phyloP scores from a whole-genome alignment of 2,113 vertebrate species.

The Misgurnus anguillicaudatus region DNA sequence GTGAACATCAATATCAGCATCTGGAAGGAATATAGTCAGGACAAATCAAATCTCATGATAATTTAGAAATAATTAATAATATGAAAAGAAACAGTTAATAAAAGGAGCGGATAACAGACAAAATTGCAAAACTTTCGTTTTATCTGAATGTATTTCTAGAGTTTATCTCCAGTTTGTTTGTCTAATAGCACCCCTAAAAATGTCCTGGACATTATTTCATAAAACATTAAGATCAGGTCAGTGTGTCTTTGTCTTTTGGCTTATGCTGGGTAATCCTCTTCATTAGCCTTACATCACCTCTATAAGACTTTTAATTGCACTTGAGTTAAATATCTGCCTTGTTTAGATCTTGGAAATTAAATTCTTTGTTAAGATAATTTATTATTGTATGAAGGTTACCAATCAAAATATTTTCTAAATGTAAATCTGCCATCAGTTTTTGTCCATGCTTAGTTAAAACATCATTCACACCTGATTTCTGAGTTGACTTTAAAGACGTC shows the following conservation, averaged over 20 bases:
- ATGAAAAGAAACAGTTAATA: background rate
- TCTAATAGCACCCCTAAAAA: constrained; percentile 5
- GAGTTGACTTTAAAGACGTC: background rate
- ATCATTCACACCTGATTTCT: background rate
- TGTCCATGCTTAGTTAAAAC: background rate
- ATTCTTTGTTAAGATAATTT: background rate
- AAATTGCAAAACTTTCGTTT: background rate
- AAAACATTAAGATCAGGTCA: constrained; percentile 44
- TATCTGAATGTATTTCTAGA: no score
- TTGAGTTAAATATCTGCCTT: constrained; percentile 11
- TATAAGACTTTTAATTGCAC: constrained; percentile 57
- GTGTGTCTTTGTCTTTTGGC: constrained; percentile 47
- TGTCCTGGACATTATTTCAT: background rate
- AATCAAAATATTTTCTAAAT: no score
- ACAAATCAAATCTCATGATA: background rate
- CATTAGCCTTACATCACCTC: constrained; percentile 59
- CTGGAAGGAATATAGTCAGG: no score
- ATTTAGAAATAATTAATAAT: background rate
- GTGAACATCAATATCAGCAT: background rate
- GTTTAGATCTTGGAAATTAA: background rate
- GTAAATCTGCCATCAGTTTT: background rate
- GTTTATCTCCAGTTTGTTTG: background rate
- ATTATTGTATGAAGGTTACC: background rate
- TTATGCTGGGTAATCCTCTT: constrained; percentile 62
- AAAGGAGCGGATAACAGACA: background rate